Evolutionary conservation across 1,140 invertebrate species (phyloP).

Genomic region (Nasonia giraulti): DNA sequence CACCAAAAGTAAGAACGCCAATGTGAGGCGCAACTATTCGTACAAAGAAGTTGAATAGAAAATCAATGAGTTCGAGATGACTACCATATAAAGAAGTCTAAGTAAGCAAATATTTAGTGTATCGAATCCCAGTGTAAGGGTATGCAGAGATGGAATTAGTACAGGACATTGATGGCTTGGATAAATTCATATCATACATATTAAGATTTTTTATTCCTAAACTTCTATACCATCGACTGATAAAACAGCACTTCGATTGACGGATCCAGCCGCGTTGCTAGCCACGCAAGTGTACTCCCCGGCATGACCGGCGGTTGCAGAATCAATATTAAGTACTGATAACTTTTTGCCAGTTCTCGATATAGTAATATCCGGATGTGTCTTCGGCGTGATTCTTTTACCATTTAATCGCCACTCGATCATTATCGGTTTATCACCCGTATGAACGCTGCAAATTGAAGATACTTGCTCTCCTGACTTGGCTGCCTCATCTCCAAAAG

Average conservation of each 20-base stretch:
- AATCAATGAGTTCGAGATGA: background rate
- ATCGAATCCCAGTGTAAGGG: background rate
- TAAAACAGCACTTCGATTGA: conserved; percentile 9
- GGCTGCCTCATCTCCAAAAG: conserved; percentile 83
- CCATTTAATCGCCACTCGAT: conserved; percentile 79
- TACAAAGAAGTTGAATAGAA: background rate
- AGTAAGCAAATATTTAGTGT: background rate
- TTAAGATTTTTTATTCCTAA: background rate
- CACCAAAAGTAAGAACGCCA: conserved; percentile 79
- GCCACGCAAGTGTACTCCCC: conserved; percentile 85
- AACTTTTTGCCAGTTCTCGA: conserved; percentile 80
- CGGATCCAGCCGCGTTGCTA: background rate
- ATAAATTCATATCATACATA: background rate
- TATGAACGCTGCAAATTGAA: conserved; percentile 88
- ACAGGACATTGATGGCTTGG: background rate
- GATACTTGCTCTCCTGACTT: conserved; percentile 81
- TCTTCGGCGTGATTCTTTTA: conserved; percentile 67
- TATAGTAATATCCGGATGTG: conserved; percentile 77
- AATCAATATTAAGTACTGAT: conserved; percentile 75
- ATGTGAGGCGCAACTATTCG: conserved; percentile 79
- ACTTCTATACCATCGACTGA: conserved; percentile 16
- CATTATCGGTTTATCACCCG: conserved; percentile 85
- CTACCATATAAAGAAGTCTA: background rate
- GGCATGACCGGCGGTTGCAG: conserved; percentile 79
- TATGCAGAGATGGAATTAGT: background rate